Conservation (phyloP, 2,888 invertebrate genomes). For the Amiota mariae region DNA sequence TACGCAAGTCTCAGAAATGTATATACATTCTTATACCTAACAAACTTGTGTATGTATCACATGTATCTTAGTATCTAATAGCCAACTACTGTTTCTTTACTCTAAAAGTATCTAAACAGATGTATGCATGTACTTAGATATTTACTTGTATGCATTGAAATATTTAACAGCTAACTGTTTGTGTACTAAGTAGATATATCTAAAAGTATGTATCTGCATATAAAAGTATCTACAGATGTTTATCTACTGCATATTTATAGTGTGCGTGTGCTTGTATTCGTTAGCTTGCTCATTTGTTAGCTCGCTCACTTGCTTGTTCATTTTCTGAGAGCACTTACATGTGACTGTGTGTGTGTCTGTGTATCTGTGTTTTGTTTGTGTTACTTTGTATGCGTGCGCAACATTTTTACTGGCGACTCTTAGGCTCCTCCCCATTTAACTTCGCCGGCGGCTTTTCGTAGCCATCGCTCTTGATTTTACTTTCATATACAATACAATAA, state of each 20-base stretch:
- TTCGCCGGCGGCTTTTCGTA: constrained; percentile 42
- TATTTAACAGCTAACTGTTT: too few species aligned
- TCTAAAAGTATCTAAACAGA: too few species aligned
- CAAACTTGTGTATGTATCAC: too few species aligned
- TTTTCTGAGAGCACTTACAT: too few species aligned
- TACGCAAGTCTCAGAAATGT: too few species aligned
- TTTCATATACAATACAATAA: too few species aligned
- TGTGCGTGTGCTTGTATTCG: constrained; percentile 1
- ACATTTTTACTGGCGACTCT: constrained; percentile 15
- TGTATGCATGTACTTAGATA: too few species aligned
- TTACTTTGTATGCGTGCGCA: constrained; percentile 12
- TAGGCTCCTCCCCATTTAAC: constrained; percentile 13
- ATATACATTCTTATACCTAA: too few species aligned
- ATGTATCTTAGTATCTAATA: too few species aligned
- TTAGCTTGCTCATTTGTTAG: not conserved
- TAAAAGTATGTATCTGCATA: not conserved
- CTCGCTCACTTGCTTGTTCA: too few species aligned
- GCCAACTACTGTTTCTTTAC: too few species aligned
- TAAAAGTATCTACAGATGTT: constrained; percentile 23
- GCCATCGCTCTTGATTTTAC: not conserved
- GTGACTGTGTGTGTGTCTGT: constrained; percentile 22
- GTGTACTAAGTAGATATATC: not conserved
- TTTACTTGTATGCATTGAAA: too few species aligned
- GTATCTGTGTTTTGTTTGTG: constrained; percentile 32
- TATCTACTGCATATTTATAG: not conserved